Base-by-base conservation (phyloP, 2,113 vertebrate genomes). In the Anhinga rufa region DNA sequence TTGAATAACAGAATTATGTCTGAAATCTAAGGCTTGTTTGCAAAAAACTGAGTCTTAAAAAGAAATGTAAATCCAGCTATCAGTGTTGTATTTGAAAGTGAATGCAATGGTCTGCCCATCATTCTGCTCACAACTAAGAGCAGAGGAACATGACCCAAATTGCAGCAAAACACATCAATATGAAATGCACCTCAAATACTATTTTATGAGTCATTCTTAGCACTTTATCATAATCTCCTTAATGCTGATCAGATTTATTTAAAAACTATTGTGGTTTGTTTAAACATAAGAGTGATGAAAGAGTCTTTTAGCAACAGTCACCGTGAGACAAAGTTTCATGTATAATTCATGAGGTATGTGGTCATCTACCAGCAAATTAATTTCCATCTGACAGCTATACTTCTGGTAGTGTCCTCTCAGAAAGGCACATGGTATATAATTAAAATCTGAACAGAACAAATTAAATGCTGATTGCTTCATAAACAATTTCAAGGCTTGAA, bases 1-100 rank as follows among this genome's bases (percentile, higher is more conserved):
- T 98, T 98, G 98, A 98, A 98, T 98, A 98, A 98, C 98, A 98
- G 98, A 98, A 98, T 98, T 98, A 98, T 98, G 97, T 97, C 96
- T 98, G 92, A 98, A 98, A 96, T 98, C 96, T 98, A 97, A 96
- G 93, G 92, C 96, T 82, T 97, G 92, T 96, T 98, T 97, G 97
- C 95, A 79, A 95, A 97, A 97, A 96, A 95, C 93, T 88, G 91
- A 77, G 96, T 93, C 95, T 97, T 95, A 58, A 94, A 84, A 96
- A 98, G 97, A 97, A 98, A 96, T 96, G 96, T 98, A 98, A 98
- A 98, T 98, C 95, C 97, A 96, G 92, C 94, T 97, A 97, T 97
- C 92, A 90, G 24, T 94, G 72, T 89, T 91, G 86, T 68, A 82
- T 96, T 96, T 95, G 91, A 93, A 96, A 98, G 95, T 15, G 42